These are phyloP conservation scores for Archocentrus centrarchus DNA, from an alignment of 2,113 vertebrate species.

Conservation along the genomic window DNA sequence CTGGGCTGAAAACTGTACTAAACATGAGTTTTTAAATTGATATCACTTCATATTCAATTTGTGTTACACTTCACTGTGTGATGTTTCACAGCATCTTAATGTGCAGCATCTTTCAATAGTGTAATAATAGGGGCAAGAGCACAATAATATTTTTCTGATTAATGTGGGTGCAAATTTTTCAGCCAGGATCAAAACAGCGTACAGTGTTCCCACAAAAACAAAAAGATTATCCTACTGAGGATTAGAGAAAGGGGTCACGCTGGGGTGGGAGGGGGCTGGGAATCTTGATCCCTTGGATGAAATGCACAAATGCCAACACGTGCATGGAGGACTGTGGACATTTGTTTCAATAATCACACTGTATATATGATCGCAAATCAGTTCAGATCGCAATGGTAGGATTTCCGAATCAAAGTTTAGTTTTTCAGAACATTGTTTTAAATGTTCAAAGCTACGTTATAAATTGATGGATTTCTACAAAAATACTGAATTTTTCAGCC, in stretches of 20 bases:
- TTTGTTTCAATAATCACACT: not conserved
- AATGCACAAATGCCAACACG: conserved; percentile 37
- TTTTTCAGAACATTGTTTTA: not conserved
- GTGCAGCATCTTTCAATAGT: not conserved
- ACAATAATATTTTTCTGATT: not conserved
- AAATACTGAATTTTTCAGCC: conserved; percentile 62
- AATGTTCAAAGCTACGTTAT: too few species aligned
- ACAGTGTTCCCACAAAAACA: conserved; percentile 73
- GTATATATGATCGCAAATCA: not conserved
- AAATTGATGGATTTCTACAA: not conserved
- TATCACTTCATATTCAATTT: not conserved
- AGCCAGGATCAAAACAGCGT: conserved; percentile 35
- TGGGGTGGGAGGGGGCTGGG: not conserved
- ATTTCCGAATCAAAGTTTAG: not conserved
- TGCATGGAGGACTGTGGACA: not conserved
- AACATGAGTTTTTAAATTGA: not conserved
- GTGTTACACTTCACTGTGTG: not conserved
- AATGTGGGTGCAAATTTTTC: conserved; percentile 40
- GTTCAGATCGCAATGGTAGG: not conserved
- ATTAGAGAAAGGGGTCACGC: conserved; percentile 74
- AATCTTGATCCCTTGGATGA: conserved; percentile 52
- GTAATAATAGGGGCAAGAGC: not conserved
- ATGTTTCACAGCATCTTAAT: not conserved
- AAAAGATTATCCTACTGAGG: conserved; percentile 76
- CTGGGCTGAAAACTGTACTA: conserved; percentile 61